Evolutionary conservation across 1,140 invertebrate genomes (phyloP).

Genomic region (Amphibalanus amphitrite): DNA sequence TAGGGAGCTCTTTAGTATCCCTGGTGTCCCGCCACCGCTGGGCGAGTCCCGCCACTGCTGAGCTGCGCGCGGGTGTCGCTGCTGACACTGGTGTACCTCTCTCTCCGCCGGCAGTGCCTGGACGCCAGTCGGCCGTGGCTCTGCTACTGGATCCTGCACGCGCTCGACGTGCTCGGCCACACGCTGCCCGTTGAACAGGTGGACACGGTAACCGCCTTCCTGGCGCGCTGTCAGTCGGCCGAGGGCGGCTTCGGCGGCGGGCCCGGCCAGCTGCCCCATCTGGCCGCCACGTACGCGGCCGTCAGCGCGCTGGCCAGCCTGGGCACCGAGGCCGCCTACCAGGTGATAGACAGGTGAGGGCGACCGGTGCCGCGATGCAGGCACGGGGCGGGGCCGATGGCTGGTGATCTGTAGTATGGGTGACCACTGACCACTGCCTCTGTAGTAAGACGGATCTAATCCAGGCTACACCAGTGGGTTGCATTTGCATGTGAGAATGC

Average conservation of each 20-base stretch:
- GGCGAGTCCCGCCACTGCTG: too few relatives aligned
- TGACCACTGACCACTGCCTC: too few relatives aligned
- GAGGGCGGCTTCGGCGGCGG: constrained; percentile 72
- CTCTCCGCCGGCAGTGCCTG: constrained; percentile 37
- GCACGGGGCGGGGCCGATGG: too few relatives aligned
- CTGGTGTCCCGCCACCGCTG: too few relatives aligned
- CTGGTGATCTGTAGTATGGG: too few relatives aligned
- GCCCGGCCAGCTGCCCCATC: constrained; percentile 72
- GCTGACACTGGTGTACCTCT: too few relatives aligned
- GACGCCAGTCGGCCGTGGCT: constrained; percentile 87
- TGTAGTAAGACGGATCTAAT: too few relatives aligned
- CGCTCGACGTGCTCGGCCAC: constrained; percentile 60
- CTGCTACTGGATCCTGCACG: constrained; percentile 88
- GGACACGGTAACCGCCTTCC: constrained; percentile 45
- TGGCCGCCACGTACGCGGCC: constrained; percentile 93
- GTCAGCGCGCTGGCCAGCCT: constrained; percentile 80
- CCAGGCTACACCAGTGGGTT: too few relatives aligned
- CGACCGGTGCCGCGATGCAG: too few relatives aligned
- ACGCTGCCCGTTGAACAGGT: constrained; percentile 46
- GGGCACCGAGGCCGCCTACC: constrained; percentile 67
- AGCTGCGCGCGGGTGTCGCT: too few relatives aligned
- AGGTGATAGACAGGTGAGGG: constrained; percentile 60
- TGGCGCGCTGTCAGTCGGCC: constrained; percentile 23
- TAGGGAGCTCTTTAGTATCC: too few relatives aligned
- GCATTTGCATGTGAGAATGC: too few relatives aligned